phyloP scores from a whole-genome alignment of 2,888 invertebrate genomes.

The Agrenia bidenticulata region DNA sequence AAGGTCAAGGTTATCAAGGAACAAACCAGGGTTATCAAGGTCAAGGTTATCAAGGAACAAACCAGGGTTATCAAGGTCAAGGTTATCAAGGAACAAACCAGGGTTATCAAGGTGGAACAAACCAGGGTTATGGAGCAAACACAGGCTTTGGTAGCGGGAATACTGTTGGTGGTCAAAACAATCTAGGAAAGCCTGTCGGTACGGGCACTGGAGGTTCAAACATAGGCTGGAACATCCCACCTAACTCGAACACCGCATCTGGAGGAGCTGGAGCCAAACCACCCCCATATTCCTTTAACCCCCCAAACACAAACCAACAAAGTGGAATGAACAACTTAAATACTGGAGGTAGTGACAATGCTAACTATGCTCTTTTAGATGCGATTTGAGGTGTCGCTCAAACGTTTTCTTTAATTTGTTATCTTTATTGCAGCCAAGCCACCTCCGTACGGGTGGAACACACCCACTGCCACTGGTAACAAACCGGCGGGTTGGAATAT shows the following conservation, averaged over 20 bases:
- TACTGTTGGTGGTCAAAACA: conserved; percentile 19
- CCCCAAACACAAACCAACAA: neutral
- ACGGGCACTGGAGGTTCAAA: conserved; percentile 28
- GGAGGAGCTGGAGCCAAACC: conserved; percentile 18
- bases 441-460: conserved; percentile 34
- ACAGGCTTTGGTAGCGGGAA: conserved; percentile 14
- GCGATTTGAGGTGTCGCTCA: too few species aligned
- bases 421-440: conserved; percentile 35
- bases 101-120: conserved; percentile 22
- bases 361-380: too few species aligned
- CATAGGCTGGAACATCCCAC: conserved; percentile 42
- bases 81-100: too few species aligned
- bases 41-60: too few species aligned
- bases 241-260: conserved; percentile 22
- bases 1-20: too few species aligned
- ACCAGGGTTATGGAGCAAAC: conserved; percentile 20
- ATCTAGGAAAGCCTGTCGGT: conserved; percentile 19
- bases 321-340: conserved; percentile 32
- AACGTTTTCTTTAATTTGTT: conserved; percentile 3
- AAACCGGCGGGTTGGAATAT: conserved; percentile 8
- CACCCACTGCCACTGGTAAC: conserved; percentile 23
- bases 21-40: too few species aligned
- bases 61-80: too few species aligned
- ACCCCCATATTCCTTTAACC: neutral
- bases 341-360: conserved; percentile 26